Percentiles rank a stretch among this genome's conserved stretches.
phyloP scores from a whole-genome alignment of 2,113 vertebrate species.

The Hypomesus transpacificus region DNA sequence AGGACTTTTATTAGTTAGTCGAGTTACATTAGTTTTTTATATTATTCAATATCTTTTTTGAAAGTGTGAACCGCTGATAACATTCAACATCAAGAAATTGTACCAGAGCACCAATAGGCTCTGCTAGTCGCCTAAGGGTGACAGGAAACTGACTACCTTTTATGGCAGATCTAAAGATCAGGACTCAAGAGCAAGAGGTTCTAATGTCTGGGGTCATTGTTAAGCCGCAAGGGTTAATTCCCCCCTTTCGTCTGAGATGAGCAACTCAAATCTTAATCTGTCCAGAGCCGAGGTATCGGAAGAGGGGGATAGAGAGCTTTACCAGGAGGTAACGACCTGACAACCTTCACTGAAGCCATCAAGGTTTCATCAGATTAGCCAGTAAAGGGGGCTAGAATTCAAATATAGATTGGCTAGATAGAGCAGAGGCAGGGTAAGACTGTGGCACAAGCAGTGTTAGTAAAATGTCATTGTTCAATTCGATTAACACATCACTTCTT shows the following conservation, averaged over 20 bases:
- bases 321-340: background rate
- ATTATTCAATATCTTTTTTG: too few relatives aligned
- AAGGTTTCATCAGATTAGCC: background rate
- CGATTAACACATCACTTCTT: conserved; percentile 75
- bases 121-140: too few relatives aligned
- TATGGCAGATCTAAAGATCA: conserved; percentile 1
- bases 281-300: conserved; percentile 2
- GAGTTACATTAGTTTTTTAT: too few relatives aligned
- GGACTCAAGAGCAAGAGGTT: background rate
- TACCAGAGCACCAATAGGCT: too few relatives aligned
- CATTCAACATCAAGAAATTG: too few relatives aligned
- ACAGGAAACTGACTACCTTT: background rate
- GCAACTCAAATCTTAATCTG: background rate
- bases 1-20: too few relatives aligned
- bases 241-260: background rate
- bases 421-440: too few relatives aligned
- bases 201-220: background rate
- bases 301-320: background rate
- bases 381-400: background rate
- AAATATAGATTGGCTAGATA: background rate
- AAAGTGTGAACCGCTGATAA: too few relatives aligned
- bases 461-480: too few relatives aligned
- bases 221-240: conserved; percentile 5
- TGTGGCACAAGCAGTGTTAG: too few relatives aligned
- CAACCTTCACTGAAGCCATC: background rate